Evolutionary conservation across 2,797 vertebrate species (phyloP).

Genomic region (Poeciliopsis gracilis): DNA sequence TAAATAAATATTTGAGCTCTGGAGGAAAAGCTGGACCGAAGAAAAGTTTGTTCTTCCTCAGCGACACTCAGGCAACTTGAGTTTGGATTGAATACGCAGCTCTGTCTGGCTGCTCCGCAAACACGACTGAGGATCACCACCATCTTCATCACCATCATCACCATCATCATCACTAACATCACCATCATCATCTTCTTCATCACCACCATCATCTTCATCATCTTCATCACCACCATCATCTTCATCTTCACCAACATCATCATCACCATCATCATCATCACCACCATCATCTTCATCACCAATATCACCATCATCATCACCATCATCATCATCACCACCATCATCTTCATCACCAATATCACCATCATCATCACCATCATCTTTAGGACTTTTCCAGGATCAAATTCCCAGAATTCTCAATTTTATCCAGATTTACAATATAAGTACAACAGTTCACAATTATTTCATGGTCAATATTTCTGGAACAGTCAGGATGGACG

Average conservation of each 20-base stretch:
- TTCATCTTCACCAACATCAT: rapidly evolving
- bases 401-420: not conserved
- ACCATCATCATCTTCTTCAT: too few species aligned
- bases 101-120: constrained; percentile 31
- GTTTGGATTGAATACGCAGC: constrained; percentile 31
- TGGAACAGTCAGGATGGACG: not conserved
- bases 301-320: rapidly evolving
- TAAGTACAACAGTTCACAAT: not conserved
- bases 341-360: too few species aligned
- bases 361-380: too few species aligned
- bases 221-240: too few species aligned
- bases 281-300: too few species aligned
- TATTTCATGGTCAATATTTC: not conserved
- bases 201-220: too few species aligned
- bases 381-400: not conserved
- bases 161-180: too few species aligned
- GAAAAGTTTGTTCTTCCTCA: constrained; percentile 26
- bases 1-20: constrained; percentile 54
- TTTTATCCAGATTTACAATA: not conserved
- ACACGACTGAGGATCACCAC: constrained; percentile 16
- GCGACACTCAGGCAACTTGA: constrained; percentile 59
- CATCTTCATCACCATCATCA: too few species aligned
- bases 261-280: too few species aligned
- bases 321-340: too few species aligned
- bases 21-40: constrained; percentile 42